Conservation (phyloP, 2,888 invertebrate species). For the Troides helena region DNA sequence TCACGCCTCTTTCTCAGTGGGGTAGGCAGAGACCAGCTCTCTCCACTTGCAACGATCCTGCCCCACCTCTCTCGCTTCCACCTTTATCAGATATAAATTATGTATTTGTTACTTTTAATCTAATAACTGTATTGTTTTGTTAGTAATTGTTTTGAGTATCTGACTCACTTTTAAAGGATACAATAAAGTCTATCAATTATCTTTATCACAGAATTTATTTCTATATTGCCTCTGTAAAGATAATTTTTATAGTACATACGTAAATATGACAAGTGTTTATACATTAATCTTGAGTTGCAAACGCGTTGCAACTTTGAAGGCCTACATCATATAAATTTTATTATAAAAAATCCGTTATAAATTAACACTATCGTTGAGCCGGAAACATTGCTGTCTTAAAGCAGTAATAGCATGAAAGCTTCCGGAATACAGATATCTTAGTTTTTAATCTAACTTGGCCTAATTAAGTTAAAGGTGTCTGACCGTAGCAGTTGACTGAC, state of each 20-base stretch:
- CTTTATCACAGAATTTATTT: conserved; percentile 1
- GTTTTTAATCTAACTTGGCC: neutral
- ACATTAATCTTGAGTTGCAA: neutral
- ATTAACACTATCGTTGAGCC: neutral
- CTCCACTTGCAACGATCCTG: too few relatives aligned
- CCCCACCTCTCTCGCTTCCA: too few relatives aligned
- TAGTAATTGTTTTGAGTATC: neutral
- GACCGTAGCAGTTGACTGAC: neutral
- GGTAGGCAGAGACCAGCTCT: too few relatives aligned
- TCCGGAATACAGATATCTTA: neutral
- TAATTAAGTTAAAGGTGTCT: neutral
- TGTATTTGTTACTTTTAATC: neutral
- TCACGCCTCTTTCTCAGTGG: too few relatives aligned
- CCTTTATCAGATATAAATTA: neutral
- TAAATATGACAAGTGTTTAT: neutral
- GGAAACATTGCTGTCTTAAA: neutral
- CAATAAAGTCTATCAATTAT: neutral
- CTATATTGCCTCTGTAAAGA: neutral
- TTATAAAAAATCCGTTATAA: too few relatives aligned
- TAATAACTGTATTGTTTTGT: neutral
- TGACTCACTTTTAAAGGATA: neutral
- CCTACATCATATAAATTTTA: neutral
- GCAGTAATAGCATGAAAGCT: neutral
- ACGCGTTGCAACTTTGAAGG: too few relatives aligned
- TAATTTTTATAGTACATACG: neutral